phyloP scores from a whole-genome alignment of 2,888 invertebrate species.

The Omphaloscelis lunosa region DNA sequence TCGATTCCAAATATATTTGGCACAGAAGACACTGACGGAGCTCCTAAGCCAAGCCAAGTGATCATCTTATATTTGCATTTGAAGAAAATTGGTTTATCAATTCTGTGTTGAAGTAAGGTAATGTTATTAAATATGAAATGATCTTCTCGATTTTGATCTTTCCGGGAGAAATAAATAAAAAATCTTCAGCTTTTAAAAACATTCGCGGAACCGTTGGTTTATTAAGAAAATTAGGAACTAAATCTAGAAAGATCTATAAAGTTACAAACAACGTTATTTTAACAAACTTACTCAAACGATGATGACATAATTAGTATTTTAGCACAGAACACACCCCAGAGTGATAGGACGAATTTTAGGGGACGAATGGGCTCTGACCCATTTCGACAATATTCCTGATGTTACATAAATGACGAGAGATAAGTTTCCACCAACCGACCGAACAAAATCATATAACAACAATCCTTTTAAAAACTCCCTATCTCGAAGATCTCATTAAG shows the following conservation, averaged over 20 bases:
- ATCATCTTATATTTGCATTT: neutral
- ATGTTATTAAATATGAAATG: neutral
- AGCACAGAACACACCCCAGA: neutral
- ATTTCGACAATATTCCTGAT: neutral
- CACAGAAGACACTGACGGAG: constrained; percentile 7
- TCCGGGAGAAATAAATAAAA: neutral
- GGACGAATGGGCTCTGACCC: too few species aligned
- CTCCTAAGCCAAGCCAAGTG: constrained; percentile 35
- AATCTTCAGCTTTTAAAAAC: neutral
- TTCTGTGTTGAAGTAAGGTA: neutral
- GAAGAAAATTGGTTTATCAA: constrained; percentile 7
- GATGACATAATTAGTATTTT: neutral
- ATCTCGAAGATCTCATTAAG: constrained; percentile 22
- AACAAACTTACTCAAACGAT: neutral
- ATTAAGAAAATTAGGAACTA: neutral
- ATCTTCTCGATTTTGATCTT: neutral
- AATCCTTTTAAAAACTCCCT: constrained; percentile 17
- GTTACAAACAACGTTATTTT: neutral
- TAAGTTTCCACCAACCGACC: constrained; percentile 4
- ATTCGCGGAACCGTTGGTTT: neutral
- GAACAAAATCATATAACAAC: neutral
- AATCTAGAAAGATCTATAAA: neutral
- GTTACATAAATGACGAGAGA: neutral
- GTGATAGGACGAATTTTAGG: too few species aligned
- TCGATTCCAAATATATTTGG: constrained; percentile 37